Evolutionary conservation across 2,113 vertebrate genomes (phyloP), one percentile per base, ranked within the genome.

Genomic region (Zosterops lateralis): DNA sequence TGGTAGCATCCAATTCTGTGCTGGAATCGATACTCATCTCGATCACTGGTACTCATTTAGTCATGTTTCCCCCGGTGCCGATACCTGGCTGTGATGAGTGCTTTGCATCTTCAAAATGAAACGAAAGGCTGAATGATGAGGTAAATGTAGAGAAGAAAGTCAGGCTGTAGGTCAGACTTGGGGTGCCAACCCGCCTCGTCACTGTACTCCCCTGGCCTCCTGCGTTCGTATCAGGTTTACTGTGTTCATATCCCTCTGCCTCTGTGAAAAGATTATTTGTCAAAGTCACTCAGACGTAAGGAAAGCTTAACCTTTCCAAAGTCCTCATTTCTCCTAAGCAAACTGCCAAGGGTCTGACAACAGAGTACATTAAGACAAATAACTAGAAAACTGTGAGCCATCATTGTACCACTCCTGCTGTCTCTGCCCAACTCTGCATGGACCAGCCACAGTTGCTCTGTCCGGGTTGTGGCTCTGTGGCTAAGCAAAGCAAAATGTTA

Each of bases 371-470:
- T 29, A 29, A 16, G 7, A 70, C 14, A 8, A 70, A 51, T 8
- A 2, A 21, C 66, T 29, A 38, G 4, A 29, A 21, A 38, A 70
- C 7, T 68, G 44, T 1, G 1, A 51, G 34, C 15, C 2, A 0
- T 47, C 5, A 1, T 47, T 5, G 1, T 12, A 51, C 26, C 1
- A 3, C 32, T 67, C 17, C 44, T 2, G 2, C 17, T 13, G 6
- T 10, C 25, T 68, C 9, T 7, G 5, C 32, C 19, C 4, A 6
- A 5, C 45, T 21, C 10, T 9, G 3, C 13, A 21, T 1, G 2
- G 34, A 24, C 15, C 1, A 4, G 28, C 26, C 19, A 17, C 6
- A 3, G 67, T 10, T 21, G 7, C 28, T 24, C 20, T 3, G 3
- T 32, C 28, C 1, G 3, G 24, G 20, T 11, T 6, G 15, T 17